Evolutionary conservation across 53 echinoderm and acorn worm species (phyloP).

Genomic region (Actinopyga echinites): DNA sequence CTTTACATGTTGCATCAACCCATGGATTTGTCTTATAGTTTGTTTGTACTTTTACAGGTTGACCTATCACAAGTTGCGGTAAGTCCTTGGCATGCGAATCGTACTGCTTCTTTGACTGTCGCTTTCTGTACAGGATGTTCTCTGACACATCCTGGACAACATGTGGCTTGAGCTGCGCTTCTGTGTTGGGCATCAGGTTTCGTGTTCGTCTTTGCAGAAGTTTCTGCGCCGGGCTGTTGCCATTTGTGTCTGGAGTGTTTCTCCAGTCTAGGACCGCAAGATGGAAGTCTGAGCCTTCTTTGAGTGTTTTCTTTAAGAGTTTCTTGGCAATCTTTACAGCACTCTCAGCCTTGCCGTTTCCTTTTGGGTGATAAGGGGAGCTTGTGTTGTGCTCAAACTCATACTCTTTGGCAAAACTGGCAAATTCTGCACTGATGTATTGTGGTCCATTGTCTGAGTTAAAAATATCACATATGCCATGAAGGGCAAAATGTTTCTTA

Average conservation of each 20-base stretch:
- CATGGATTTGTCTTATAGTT: slow-evolving; percentile 37
- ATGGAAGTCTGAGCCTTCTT: slow-evolving; percentile 43
- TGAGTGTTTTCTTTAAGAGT: slow-evolving; percentile 52
- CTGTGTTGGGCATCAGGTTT: slow-evolving; percentile 44
- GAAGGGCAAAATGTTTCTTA: slow-evolving; percentile 55
- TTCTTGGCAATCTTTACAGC: slow-evolving; percentile 62
- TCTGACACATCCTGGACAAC: slow-evolving; percentile 49
- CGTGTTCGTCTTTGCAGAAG: slow-evolving; percentile 44
- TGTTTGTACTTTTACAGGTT: slow-evolving; percentile 53
- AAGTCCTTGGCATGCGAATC: slow-evolving; percentile 47
- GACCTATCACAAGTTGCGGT: slow-evolving; percentile 53
- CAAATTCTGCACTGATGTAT: slow-evolving; percentile 56
- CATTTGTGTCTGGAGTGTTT: slow-evolving; percentile 46
- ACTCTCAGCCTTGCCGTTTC: slow-evolving; percentile 53
- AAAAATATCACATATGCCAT: slow-evolving; percentile 42
- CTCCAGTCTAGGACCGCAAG: slow-evolving; percentile 56
- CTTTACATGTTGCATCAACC: slow-evolving; percentile 20
- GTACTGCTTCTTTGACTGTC: slow-evolving; percentile 48
- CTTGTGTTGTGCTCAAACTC: slow-evolving; percentile 55
- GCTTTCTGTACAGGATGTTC: slow-evolving; percentile 42
- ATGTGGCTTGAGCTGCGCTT: slow-evolving; percentile 47
- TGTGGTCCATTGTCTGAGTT: slow-evolving; percentile 60
- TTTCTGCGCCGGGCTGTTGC: slow-evolving; percentile 59
- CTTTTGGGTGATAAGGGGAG: slow-evolving; percentile 41
- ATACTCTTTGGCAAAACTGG: slow-evolving; percentile 50